Conservation (phyloP, 2,113 vertebrate genomes). For the Tachycineta bicolor region DNA sequence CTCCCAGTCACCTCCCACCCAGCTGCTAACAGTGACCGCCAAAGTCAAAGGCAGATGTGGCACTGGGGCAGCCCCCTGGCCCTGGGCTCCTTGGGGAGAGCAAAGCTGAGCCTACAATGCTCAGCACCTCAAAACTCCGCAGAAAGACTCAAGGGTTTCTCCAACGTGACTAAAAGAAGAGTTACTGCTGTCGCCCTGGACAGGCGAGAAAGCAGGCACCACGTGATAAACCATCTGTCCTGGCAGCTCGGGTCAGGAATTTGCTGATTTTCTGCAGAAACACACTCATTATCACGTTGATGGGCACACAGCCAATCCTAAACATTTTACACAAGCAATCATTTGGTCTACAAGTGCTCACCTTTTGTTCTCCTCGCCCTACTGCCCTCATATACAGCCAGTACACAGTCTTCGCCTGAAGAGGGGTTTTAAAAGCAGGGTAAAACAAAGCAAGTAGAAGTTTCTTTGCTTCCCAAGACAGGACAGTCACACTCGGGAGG, state of each 20-base stretch:
- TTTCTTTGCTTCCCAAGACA: neutral
- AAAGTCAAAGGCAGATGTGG: accelerated
- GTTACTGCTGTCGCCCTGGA: neutral
- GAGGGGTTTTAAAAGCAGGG: neutral
- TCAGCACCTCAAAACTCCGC: neutral
- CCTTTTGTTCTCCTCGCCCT: neutral
- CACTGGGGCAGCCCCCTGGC: neutral
- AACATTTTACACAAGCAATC: neutral
- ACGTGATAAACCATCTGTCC: accelerated
- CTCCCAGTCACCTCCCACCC: neutral
- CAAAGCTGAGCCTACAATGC: neutral
- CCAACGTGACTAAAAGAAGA: neutral
- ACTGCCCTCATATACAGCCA: neutral
- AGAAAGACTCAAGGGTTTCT: neutral
- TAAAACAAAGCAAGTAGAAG: neutral
- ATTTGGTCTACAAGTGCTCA: neutral
- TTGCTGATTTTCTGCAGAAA: neutral
- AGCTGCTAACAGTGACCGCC: neutral
- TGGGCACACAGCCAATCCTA: accelerated
- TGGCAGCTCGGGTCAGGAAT: neutral
- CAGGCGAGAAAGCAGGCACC: accelerated
- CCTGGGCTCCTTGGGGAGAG: neutral
- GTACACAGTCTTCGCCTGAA: neutral
- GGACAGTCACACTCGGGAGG: neutral
- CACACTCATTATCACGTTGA: neutral